These are phyloP conservation scores for Lysiphlebus fabarum DNA, from an alignment of 1,140 invertebrate species.

Conservation along the genomic window DNA sequence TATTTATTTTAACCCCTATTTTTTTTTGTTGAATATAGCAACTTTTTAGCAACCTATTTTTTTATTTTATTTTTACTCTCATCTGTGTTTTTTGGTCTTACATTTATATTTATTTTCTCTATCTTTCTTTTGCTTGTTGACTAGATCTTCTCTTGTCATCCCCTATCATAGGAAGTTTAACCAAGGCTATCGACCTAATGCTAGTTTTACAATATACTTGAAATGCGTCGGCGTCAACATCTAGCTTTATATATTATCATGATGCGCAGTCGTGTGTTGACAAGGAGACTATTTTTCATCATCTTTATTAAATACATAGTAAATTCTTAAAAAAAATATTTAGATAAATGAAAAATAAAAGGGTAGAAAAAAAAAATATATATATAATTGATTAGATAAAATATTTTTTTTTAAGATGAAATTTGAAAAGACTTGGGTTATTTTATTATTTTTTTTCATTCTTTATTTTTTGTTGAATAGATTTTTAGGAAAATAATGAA, in stretches of 20 bases:
- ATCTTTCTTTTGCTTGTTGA: constrained; percentile 11
- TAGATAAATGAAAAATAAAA: constrained; percentile 28
- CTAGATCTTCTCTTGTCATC: constrained; percentile 30
- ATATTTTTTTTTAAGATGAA: no score
- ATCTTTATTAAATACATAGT: constrained; percentile 39
- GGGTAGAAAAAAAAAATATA: background rate
- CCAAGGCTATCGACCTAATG: constrained; percentile 50
- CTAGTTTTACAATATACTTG: constrained; percentile 1
- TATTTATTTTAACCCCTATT: no score
- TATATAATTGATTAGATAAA: no score
- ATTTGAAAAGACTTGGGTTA: no score
- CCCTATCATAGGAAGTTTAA: constrained; percentile 44
- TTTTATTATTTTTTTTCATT: no score
- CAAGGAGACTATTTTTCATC: no score
- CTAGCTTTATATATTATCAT: constrained; percentile 27
- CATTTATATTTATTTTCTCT: no score
- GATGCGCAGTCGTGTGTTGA: constrained; percentile 3
- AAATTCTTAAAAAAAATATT: constrained; percentile 49
- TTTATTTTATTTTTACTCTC: background rate
- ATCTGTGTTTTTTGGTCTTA: background rate
- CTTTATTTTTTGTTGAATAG: no score
- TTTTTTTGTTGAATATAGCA: no score
- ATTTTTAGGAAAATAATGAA: no score
- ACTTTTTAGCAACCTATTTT: no score
- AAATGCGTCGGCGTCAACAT: constrained; percentile 45